A percentile compares a stretch with the other conserved stretches of the same genome.
Conservation (phyloP, 35 echinoderm and acorn worm genomes). For the Anneissia japonica region DNA sequence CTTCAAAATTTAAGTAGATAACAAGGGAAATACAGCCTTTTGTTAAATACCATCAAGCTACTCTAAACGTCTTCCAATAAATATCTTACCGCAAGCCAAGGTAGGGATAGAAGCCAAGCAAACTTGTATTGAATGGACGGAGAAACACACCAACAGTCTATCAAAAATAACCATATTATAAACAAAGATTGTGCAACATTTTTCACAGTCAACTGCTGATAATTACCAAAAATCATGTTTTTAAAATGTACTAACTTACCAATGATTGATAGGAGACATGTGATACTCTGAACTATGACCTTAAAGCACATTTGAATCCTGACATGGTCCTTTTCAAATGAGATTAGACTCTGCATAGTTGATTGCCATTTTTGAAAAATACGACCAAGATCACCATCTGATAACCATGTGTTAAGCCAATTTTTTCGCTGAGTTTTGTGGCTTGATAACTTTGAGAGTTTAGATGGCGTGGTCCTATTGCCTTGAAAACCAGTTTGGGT, state of each 20-base stretch:
- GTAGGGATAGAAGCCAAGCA: constrained; percentile 71
- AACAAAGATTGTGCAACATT: background rate
- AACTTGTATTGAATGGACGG: constrained; percentile 20
- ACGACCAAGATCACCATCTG: background rate
- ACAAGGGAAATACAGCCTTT: background rate
- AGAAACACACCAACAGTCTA: constrained; percentile 39
- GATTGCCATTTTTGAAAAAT: background rate
- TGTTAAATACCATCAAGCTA: background rate
- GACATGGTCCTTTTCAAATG: background rate
- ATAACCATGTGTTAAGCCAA: background rate
- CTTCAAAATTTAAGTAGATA: background rate
- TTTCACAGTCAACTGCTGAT: background rate
- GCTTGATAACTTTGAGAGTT: background rate
- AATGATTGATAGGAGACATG: background rate
- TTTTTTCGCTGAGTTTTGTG: background rate
- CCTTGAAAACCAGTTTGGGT: background rate
- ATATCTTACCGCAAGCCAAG: constrained; percentile 81
- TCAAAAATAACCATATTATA: constrained; percentile 15
- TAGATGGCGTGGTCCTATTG: background rate
- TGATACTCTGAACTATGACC: background rate
- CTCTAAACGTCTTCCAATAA: background rate
- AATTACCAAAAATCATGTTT: background rate
- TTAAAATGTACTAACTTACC: constrained; percentile 1
- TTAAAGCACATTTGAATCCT: background rate
- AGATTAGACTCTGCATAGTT: background rate